Base-by-base conservation (phyloP, 92 coral and sea anemone genomes). In the Blastomussa wellsi region DNA sequence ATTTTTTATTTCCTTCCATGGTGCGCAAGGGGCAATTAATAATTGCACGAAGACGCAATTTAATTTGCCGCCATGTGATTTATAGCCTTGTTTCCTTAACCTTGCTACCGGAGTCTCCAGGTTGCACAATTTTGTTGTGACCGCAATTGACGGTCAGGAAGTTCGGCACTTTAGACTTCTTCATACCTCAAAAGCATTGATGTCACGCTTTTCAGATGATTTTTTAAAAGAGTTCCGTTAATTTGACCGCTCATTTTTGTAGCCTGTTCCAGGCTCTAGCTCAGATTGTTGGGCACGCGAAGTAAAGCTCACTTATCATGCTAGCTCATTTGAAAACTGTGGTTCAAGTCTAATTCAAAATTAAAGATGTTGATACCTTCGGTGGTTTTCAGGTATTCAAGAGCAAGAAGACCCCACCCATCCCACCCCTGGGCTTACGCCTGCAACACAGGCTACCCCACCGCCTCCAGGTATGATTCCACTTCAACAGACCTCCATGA, bases 81-180 rank as follows among this genome's bases (percentile, higher is more conserved):
- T n/a, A n/a, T 8, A 70, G 48, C 17, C 19, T 28, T 35, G 24
- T 38, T 37, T 24, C 11, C 26, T 22, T 51, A 10, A 15, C 72
- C 19, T 44, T 41, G 14, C 24, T 17, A 57, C 79, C 1, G 26
- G 20, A 28, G 76, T 38, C 9, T 72, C 5, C 26, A 69, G 44
- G 22, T 41, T 32, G 37, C 35, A 14, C 49, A 57, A 59, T 17
- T 52, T n/a, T 20, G n/a, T n/a, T n/a, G 22, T 20, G 14, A 38
- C 82, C 53, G 2, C 82, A 78, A 37, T 26, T 38, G 53, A 37
- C 53, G 26, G 60, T 22, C 82, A 39, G 82, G 82, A 78, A 78
- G 53, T 57, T 26, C 35, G 65, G 47, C 67, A 69, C 74, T 69
- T 69, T 16, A 19, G 13, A 20, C 8, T 57, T 70, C 19, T 33